Base-by-base conservation (phyloP, 2,113 vertebrate genomes). In the Sula dactylatra region DNA sequence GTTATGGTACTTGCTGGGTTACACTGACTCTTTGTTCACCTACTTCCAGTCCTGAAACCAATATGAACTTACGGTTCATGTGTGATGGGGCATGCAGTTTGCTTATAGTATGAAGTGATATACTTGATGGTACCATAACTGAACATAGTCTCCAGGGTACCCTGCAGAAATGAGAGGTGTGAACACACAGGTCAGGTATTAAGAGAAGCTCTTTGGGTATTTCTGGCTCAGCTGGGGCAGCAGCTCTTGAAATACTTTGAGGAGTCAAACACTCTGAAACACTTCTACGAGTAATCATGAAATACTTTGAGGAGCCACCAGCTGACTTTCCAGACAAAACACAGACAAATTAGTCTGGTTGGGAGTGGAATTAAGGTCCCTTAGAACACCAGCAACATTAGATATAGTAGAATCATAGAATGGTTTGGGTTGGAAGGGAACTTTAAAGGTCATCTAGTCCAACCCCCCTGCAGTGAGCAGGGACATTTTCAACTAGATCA, bases 21-120 rank as follows among this genome's bases (percentile, higher is more conserved):
- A 18, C 36, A 7, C 21, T 45, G 47, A 40, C 22, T 40, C 55
- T 59, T 59, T 44, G 21, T 10, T 77, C 52, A 36, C n/a, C 26
- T 59, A 36, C 29, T 42, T 38, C 49, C 31, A 44, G 31, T 44
- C 72, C 24, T 59, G 31, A 56, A 27, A 6, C 12, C 34, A 32
- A 4, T 9, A 25, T 6, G 20, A 85, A n/a, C 38, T 71, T 44
- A 1, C 0, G 19, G 34, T 10, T 40, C 49, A 1, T 11, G 25
- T 42, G 40, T 47, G 55, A 22, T 5, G 58, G 24, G 38, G 7
- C 25, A 5, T 29, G 20, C 11, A 21, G 29, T 27, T 69, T 73
- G 40, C 40, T 40, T 47, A 13, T 1, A 21, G 34, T 13, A 32
- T 47, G 11, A 44, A 55, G 42, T 45, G 38, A 18, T 4, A 4